These are phyloP conservation scores for Strix uralensis DNA, from an alignment of 2,113 vertebrate species.

Conservation along the genomic window DNA sequence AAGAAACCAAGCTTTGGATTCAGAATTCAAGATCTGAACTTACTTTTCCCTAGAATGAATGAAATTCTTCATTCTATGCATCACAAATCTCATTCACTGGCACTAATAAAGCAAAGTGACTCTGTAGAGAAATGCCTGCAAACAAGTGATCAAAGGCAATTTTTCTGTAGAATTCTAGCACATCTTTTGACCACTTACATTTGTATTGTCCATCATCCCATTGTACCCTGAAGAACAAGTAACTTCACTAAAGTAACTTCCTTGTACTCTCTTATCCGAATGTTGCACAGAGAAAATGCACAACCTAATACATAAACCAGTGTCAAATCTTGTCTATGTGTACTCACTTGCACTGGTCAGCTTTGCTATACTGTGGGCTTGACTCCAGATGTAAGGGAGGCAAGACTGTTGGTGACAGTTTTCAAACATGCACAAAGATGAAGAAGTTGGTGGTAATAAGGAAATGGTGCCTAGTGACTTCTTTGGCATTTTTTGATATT, in stretches of 20 bases:
- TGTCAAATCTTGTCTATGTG: background rate
- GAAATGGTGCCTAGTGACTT: background rate
- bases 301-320: background rate
- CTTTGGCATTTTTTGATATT: background rate
- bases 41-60: background rate
- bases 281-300: background rate
- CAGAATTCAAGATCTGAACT: background rate
- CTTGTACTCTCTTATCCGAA: background rate
- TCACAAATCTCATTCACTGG: background rate
- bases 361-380: background rate
- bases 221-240: background rate
- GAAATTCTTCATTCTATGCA: background rate
- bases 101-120: rapidly evolving
- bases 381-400: background rate
- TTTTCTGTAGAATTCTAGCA: background rate
- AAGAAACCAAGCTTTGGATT: rapidly evolving
- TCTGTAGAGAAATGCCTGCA: background rate
- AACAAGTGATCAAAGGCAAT: background rate
- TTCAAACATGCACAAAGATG: background rate
- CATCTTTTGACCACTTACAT: background rate
- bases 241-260: background rate
- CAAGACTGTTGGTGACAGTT: background rate
- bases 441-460: background rate
- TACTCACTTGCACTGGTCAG: rapidly evolving
- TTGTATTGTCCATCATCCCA: background rate